Evolutionary conservation across 2,797 vertebrate species (phyloP).

Genomic region (Enteromius thamalakanensis): DNA sequence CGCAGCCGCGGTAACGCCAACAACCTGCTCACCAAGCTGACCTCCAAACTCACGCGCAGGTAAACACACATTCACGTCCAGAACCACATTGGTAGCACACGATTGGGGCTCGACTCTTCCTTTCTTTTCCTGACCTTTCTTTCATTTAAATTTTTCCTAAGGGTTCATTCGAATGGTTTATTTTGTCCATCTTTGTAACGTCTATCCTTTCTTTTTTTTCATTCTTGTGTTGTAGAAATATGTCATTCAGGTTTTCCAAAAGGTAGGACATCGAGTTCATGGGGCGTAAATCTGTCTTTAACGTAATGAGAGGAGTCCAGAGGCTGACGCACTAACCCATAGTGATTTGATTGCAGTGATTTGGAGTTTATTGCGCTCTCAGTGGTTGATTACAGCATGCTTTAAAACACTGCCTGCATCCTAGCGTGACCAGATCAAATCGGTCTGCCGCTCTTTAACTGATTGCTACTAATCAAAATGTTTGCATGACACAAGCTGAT

Average conservation of each 20-base stretch:
- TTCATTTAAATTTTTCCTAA: background rate
- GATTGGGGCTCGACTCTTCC: background rate
- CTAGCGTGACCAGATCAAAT: constrained; percentile 46
- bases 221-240: constrained; percentile 98
- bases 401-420: constrained; percentile 57
- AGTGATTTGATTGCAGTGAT: constrained; percentile 53
- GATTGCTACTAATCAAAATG: constrained; percentile 61
- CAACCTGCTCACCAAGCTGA: constrained; percentile 96
- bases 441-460: constrained; percentile 48
- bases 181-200: constrained; percentile 56
- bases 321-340: constrained; percentile 53
- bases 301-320: constrained; percentile 52
- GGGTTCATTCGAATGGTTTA: constrained; percentile 29
- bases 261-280: constrained; percentile 90
- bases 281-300: constrained; percentile 52
- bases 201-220: constrained; percentile 71
- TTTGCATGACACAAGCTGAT: constrained; percentile 52
- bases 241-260: constrained; percentile 99
- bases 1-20: constrained; percentile 90
- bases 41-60: constrained; percentile 97
- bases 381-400: constrained; percentile 60
- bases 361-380: constrained; percentile 45
- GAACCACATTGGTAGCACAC: background rate
- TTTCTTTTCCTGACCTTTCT: constrained; percentile 16
- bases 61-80: constrained; percentile 69